phyloP scores from a whole-genome alignment of 2,888 invertebrate genomes.

The Dryocosmus kuriphilus region DNA sequence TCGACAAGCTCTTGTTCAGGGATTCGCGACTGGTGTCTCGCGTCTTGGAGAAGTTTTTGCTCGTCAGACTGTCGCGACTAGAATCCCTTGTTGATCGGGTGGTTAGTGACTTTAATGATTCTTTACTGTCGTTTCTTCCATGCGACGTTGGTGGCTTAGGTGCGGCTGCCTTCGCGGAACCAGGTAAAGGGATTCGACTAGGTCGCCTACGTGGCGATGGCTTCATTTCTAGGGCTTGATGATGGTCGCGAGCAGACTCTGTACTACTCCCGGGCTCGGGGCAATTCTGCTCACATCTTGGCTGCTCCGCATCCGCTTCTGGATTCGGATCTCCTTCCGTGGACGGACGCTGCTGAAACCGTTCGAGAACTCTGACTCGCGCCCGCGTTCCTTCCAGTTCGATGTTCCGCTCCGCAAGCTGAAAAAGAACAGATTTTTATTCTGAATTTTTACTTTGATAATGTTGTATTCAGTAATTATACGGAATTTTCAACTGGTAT shows the following conservation, averaged over 20 bases:
- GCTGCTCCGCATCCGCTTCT: constrained; percentile 74
- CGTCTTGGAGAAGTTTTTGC: constrained; percentile 64
- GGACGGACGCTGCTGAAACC: constrained; percentile 78
- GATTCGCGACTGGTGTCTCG: constrained; percentile 73
- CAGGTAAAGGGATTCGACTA: constrained; percentile 86
- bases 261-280: constrained; percentile 82
- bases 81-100: constrained; percentile 66
- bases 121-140: constrained; percentile 71
- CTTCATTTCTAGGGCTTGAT: constrained; percentile 74
- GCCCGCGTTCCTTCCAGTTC: constrained; percentile 91
- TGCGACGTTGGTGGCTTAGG: constrained; percentile 82
- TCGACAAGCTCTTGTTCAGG: constrained; percentile 69
- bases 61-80: constrained; percentile 64
- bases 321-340: constrained; percentile 76
- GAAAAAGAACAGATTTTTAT: constrained; percentile 59
- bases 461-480: background rate
- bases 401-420: constrained; percentile 91
- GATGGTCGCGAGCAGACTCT: constrained; percentile 83
- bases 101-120: constrained; percentile 72
- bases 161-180: constrained; percentile 79
- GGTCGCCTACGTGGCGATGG: constrained; percentile 80
- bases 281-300: constrained; percentile 69
- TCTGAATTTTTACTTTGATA: background rate
- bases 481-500: background rate
- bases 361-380: constrained; percentile 86